Conservation (phyloP, 1,140 invertebrate species). For the Chlorops oryzae region DNA sequence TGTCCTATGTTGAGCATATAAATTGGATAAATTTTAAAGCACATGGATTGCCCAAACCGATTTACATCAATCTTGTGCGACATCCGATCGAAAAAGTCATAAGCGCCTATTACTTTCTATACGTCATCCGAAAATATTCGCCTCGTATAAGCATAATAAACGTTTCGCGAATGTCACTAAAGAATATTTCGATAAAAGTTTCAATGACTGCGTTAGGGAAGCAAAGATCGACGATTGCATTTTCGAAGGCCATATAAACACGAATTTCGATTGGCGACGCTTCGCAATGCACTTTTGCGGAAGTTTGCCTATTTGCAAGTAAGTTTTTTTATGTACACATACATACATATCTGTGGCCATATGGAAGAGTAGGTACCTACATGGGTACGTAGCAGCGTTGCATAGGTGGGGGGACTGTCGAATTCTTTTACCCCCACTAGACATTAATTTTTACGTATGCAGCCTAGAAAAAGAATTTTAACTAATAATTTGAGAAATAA, state of each 20-base stretch:
- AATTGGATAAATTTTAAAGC: constrained; percentile 48
- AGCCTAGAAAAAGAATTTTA: too few species aligned
- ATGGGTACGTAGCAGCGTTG: too few species aligned
- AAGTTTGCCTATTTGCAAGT: constrained; percentile 46
- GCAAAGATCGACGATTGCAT: constrained; percentile 74
- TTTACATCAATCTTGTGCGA: constrained; percentile 78
- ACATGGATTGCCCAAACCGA: constrained; percentile 67
- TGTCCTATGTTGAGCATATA: constrained; percentile 16
- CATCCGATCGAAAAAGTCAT: constrained; percentile 83
- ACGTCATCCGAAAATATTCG: constrained; percentile 55
- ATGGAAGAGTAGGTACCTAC: too few species aligned
- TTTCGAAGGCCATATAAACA: constrained; percentile 69
- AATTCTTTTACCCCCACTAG: too few species aligned
- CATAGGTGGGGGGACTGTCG: too few species aligned
- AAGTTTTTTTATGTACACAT: constrained; percentile 11
- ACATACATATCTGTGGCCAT: too few species aligned
- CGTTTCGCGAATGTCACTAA: constrained; percentile 72
- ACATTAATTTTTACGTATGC: too few species aligned
- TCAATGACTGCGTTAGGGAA: constrained; percentile 73
- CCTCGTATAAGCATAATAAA: constrained; percentile 76
- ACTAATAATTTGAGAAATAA: too few species aligned
- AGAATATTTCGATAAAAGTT: constrained; percentile 81
- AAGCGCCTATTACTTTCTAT: constrained; percentile 78
- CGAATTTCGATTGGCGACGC: constrained; percentile 61
- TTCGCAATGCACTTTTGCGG: constrained; percentile 81